Conservation (phyloP, 2,888 invertebrate genomes). For the Protophormia terraenovae region DNA sequence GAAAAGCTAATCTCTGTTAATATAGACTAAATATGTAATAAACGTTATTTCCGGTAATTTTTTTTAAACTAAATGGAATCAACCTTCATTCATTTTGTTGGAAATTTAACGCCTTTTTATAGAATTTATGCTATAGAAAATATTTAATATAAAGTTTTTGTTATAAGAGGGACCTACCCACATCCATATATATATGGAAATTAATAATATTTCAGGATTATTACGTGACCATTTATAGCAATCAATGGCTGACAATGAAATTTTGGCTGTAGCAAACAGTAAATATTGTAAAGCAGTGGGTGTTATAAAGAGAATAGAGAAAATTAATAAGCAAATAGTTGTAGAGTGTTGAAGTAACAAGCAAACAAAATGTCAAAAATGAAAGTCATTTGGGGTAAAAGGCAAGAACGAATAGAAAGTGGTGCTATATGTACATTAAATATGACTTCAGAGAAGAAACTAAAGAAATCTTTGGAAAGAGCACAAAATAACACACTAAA, state of each 20-base stretch:
- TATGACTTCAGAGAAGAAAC: too few relatives aligned
- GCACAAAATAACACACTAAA: too few relatives aligned
- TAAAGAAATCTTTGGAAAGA: too few relatives aligned
- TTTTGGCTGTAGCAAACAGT: not conserved
- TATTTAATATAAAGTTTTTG: too few relatives aligned
- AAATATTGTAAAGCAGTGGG: not conserved
- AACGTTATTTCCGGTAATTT: slow-evolving; percentile 42
- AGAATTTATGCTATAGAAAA: not conserved
- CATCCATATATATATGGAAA: too few relatives aligned
- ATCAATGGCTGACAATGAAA: slow-evolving; percentile 21
- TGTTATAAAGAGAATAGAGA: not conserved
- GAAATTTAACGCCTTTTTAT: not conserved
- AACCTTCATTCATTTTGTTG: not conserved
- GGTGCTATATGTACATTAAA: not conserved
- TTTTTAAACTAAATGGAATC: slow-evolving; percentile 3
- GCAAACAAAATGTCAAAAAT: not conserved
- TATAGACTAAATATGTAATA: not conserved
- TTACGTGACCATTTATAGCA: slow-evolving; percentile 49
- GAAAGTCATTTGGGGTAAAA: too few relatives aligned
- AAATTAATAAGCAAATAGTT: slow-evolving; percentile 2
- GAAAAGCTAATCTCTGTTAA: not conserved
- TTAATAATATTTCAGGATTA: slow-evolving; percentile 34
- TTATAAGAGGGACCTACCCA: too few relatives aligned
- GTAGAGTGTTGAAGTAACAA: not conserved
- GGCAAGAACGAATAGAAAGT: not conserved